phyloP scores from a whole-genome alignment of 2,888 invertebrate genomes.

The Cinara cedri region DNA sequence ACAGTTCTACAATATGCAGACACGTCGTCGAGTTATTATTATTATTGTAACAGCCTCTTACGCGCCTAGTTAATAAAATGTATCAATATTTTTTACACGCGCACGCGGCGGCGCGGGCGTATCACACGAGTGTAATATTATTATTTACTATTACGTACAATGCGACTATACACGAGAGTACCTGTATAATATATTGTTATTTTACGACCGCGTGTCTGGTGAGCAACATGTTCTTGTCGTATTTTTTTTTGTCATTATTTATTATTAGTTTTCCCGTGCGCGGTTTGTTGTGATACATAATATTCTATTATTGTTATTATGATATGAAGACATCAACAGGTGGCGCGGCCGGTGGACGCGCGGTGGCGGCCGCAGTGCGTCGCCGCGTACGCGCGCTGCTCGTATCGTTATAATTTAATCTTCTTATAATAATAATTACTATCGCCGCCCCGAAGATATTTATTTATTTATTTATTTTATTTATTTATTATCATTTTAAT shows the following conservation, averaged over 20 bases:
- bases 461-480: slow-evolving; percentile 8
- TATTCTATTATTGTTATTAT: neutral
- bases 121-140: too few relatives aligned
- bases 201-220: neutral
- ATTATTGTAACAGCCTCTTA: neutral
- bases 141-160: neutral
- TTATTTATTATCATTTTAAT: slow-evolving; percentile 8
- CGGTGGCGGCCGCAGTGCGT: neutral
- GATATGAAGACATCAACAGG: slow-evolving; percentile 48
- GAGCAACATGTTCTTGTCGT: too few relatives aligned
- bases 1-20: neutral
- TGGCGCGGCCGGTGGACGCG: neutral
- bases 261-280: slow-evolving; percentile 38
- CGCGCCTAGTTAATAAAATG: slow-evolving; percentile 24
- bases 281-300: neutral
- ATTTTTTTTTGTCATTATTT: too few relatives aligned
- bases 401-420: slow-evolving; percentile 20
- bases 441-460: neutral
- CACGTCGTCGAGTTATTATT: too few relatives aligned
- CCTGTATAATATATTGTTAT: neutral
- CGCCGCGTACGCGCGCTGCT: neutral
- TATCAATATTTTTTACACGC: slow-evolving; percentile 38
- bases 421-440: slow-evolving; percentile 44
- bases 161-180: neutral
- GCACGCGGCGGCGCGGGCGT: too few relatives aligned